Conservation (phyloP, 2,797 vertebrate genomes). For the Sebastiscus tertius region DNA sequence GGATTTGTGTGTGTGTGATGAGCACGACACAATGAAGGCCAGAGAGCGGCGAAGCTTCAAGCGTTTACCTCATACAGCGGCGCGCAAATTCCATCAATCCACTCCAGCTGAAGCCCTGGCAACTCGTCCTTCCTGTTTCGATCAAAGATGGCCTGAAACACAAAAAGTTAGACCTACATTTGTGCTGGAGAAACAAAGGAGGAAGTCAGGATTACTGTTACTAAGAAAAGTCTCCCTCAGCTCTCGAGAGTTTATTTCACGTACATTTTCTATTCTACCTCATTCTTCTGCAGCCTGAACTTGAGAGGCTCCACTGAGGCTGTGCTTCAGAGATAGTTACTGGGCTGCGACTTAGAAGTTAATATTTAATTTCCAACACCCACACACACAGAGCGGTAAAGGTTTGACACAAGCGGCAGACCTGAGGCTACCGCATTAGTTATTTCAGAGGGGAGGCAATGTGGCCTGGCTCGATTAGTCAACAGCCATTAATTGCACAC, state of each 20-base stretch:
- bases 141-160: conserved; percentile 96
- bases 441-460: conserved; percentile 77
- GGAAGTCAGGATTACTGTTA: background rate
- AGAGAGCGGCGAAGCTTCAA: background rate
- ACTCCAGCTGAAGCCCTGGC: conserved; percentile 94
- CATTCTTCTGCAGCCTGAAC: conserved; percentile 56
- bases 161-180: conserved; percentile 17
- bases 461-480: conserved; percentile 78
- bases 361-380: conserved; percentile 82
- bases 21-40: conserved; percentile 23
- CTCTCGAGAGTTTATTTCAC: conserved; percentile 44
- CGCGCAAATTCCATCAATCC: conserved; percentile 97
- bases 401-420: conserved; percentile 76
- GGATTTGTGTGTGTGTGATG: conserved; percentile 21
- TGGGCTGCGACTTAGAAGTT: conserved; percentile 73
- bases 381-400: conserved; percentile 68
- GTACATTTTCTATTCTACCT: conserved; percentile 42
- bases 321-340: conserved; percentile 81
- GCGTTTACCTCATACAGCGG: conserved; percentile 94
- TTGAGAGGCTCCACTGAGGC: conserved; percentile 64
- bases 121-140: conserved; percentile 99
- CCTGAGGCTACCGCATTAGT: conserved; percentile 73
- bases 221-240: conserved; percentile 17
- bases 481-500: conserved; percentile 75
- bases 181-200: background rate